Evolutionary conservation across 2,113 vertebrate species (phyloP).

Genomic region (Platichthys stellatus): DNA sequence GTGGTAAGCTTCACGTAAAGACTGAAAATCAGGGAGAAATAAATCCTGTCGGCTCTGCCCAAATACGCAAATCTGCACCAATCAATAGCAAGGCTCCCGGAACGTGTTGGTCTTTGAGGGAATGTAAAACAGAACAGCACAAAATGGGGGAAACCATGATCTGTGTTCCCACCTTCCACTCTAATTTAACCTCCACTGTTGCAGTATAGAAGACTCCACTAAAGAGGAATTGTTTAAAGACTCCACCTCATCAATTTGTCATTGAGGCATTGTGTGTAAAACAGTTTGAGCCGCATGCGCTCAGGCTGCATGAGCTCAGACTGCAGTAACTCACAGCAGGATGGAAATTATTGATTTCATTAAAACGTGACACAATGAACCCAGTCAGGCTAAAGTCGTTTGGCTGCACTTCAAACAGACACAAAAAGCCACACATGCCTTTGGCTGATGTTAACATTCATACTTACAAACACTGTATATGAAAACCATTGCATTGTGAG

Average conservation of each 20-base stretch:
- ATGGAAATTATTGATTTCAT: conserved; percentile 12
- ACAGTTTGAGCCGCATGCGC: background rate
- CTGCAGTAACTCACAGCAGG: background rate
- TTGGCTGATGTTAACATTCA: background rate
- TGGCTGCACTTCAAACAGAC: background rate
- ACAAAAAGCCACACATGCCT: background rate
- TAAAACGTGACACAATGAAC: background rate
- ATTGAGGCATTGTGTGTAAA: background rate
- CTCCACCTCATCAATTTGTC: background rate
- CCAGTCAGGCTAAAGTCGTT: background rate
- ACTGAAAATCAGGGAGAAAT: too few relatives aligned
- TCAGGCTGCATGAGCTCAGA: background rate
- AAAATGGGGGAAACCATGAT: background rate
- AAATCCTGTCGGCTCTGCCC: background rate
- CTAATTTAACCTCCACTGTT: background rate
- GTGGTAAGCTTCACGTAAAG: too few relatives aligned
- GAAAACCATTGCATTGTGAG: too few relatives aligned
- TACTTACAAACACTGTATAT: background rate
- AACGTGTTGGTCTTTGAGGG: background rate
- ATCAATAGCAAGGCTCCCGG: background rate
- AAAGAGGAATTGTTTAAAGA: background rate
- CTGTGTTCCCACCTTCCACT: background rate
- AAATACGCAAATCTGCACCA: too few relatives aligned
- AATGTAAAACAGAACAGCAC: background rate
- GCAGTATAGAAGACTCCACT: background rate